Base-by-base conservation (phyloP, 2,888 invertebrate species). In the Entomobrya proxima region DNA sequence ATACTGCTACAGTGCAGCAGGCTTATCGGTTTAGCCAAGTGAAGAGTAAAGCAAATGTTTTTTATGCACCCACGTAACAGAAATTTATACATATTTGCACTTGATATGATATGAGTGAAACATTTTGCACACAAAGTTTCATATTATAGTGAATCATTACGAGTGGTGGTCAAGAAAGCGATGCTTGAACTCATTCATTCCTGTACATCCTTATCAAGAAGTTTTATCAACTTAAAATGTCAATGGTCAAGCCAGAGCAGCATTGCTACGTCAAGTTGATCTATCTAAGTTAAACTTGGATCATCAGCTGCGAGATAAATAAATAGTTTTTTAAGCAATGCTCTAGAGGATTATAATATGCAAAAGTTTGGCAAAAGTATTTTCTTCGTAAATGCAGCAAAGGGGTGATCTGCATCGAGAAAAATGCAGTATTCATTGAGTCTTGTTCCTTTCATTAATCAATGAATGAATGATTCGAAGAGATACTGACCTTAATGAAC, bases 191-290 rank as follows among this genome's bases (percentile, higher is more conserved):
- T 76, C 76, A 75, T 77, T 78, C 77, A 78, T 78, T 78, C 18
- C 1, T 58, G n/a, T 58, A 13, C 13, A n/a, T 47, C 9, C 21
- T 74, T 47, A 72, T 72, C 72, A 30, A 50, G 35, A 3, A 50
- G 24, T 21, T 72, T 21, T 75, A 35, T 52, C 50, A 75, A 52
- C 18, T 35, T 69, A 18, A 61, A 75, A 76, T 82, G 82, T 82
- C 82, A 82, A 82, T 67, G 82, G 82, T 82, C 82, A 82, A 30
- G 55, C 24, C 9, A 13, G 21, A 74, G 21, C 40, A 72, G 30
- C 18, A 21, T 15, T 47, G 47, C 47, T 15, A 13, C n/a, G n/a
- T 47, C 47, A 47, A 47, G n/a, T 47, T n/a, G n/a, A 52, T 24
- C 1, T 21, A 69, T 24, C 21, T 24, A 44, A 69, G 21, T 69